These are phyloP conservation scores for Sebastes baramenuke DNA, from an alignment of 2,797 vertebrate species.

Conservation along the genomic window DNA sequence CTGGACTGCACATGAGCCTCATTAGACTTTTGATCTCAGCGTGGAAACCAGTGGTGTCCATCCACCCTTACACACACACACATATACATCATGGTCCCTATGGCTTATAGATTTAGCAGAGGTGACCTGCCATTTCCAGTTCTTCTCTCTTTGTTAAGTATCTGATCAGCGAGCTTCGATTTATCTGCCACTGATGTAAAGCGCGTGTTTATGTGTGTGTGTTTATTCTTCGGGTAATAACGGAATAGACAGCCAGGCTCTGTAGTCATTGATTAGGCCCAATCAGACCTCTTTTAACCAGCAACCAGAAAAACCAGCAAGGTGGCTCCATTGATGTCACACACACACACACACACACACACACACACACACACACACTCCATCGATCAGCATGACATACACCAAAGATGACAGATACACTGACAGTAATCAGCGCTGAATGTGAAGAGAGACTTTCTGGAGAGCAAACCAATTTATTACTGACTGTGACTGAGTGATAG, in stretches of 20 bases:
- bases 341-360: neutral
- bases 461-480: conserved; percentile 69
- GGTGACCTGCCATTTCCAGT: conserved; percentile 63
- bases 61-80: neutral
- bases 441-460: conserved; percentile 57
- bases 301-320: conserved; percentile 52
- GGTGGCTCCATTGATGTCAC: conserved; percentile 63
- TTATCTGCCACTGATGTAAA: conserved; percentile 41
- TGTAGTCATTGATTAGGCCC: conserved; percentile 71
- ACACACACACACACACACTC: conserved; percentile 33
- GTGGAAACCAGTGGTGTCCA: conserved; percentile 34
- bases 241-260: conserved; percentile 66
- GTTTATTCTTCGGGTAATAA: conserved; percentile 37
- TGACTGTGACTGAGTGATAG: conserved; percentile 51
- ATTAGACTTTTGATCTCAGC: conserved; percentile 60
- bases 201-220: conserved; percentile 19
- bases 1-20: conserved; percentile 41
- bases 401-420: conserved; percentile 76
- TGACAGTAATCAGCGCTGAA: conserved; percentile 72
- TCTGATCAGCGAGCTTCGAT: conserved; percentile 61
- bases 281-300: conserved; percentile 55
- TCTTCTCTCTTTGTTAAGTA: conserved; percentile 28
- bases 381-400: conserved; percentile 71
- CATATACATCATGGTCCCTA: conserved; percentile 1
- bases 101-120: conserved; percentile 40